Conservation (phyloP, 2,113 vertebrate genomes). For the Pelecanoides urinatrix region DNA sequence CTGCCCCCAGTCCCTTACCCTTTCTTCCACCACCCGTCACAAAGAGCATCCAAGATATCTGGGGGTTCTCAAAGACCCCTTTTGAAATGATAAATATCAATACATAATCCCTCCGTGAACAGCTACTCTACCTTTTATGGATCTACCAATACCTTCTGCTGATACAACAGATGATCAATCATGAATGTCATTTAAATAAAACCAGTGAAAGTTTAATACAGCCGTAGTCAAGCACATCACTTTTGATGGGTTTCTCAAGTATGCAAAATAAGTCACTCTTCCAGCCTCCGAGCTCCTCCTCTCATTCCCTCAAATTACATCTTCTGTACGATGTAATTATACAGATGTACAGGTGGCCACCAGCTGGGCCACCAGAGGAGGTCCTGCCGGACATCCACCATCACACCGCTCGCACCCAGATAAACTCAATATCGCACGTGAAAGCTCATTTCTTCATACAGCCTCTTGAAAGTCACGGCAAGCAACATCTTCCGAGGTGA, state of each 20-base stretch:
- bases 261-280: fast-evolving
- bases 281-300: background rate
- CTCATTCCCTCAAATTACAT: fast-evolving
- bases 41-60: background rate
- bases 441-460: background rate
- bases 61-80: background rate
- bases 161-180: background rate
- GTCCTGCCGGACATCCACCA: background rate
- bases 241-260: background rate
- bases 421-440: fast-evolving
- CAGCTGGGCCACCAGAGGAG: background rate
- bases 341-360: too few species aligned
- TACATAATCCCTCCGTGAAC: background rate
- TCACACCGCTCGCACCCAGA: background rate
- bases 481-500: background rate
- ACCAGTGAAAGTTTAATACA: background rate
- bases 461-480: fast-evolving
- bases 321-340: background rate
- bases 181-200: background rate
- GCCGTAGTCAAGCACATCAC: fast-evolving
- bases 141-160: background rate
- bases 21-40: background rate
- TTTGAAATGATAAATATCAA: background rate
- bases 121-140: background rate
- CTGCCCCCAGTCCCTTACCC: too few species aligned